Evolutionary conservation across 2,113 vertebrate genomes (phyloP), one percentile per base, ranked within the genome.

Genomic region (Condylura cristata): DNA sequence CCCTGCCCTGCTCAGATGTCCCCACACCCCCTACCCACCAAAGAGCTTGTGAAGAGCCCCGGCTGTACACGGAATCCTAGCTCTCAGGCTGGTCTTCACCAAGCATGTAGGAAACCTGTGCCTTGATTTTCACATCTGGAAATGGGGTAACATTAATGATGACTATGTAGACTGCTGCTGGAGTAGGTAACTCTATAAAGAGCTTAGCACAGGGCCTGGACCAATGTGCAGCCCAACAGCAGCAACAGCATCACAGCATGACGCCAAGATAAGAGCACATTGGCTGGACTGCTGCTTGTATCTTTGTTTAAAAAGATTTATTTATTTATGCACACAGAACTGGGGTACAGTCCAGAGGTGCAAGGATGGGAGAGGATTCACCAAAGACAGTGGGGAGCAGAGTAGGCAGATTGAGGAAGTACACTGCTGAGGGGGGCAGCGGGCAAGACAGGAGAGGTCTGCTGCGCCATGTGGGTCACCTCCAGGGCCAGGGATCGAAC

Each of bases 101-200:
- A 3, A 26, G 10, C 1, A 0, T 5, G 28, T 30, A 17, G 71
- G 58, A 1, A 32, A 65, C 11, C 39, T 63, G 44, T 28, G 28
- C 87, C 81, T 96, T 82, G 37, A 63, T 76, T 56, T 61, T 90
- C 87, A 90, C 60, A 30, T 41, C 85, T 87, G 80, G 39, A 68
- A 94, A 86, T 30, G 48, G 75, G 56, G 2, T 22, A 11, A 66
- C 14, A 70, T 34, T 37, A 44, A 39, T 32, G 46, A 28, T 2
- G 1, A 63, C 20, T 24, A 46, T 16, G 46, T 2, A 51, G 63
- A 63, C 13, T 56, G 6, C 5, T 2, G 0, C 2, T 44, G 46
- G 37, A 32, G 17, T n/a, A 63, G 56, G 6, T 8, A 44, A 30
- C 24, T 8, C 44, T 34, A 11, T 32, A 74, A 74, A 41, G 28